Conservation (phyloP, 2,797 vertebrate species). For the Hydrophis major region DNA sequence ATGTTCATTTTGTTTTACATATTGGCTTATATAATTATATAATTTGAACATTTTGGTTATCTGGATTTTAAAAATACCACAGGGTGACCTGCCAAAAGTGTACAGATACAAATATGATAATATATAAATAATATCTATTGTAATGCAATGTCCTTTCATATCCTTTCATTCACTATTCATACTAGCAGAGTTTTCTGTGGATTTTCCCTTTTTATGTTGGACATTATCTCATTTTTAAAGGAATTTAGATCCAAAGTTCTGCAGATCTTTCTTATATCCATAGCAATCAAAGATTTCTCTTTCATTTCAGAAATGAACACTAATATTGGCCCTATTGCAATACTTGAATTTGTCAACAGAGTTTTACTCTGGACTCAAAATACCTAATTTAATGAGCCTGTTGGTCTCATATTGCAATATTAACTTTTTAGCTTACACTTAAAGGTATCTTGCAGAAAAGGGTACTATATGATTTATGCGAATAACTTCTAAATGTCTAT, state of each 20-base stretch:
- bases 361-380: background rate
- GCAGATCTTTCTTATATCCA: background rate
- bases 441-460: background rate
- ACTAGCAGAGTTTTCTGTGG: background rate
- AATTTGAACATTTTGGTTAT: background rate
- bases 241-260: background rate
- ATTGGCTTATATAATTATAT: background rate
- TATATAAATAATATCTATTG: background rate
- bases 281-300: background rate
- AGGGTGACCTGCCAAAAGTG: background rate
- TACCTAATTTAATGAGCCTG: background rate
- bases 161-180: background rate
- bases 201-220: background rate
- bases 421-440: background rate
- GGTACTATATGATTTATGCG: constrained; percentile 3
- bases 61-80: background rate
- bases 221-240: background rate
- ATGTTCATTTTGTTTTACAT: background rate
- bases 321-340: background rate
- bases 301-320: background rate
- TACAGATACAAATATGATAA: background rate
- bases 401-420: background rate
- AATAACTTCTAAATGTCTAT: constrained; percentile 4
- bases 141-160: background rate
- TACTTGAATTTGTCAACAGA: background rate